Evolutionary conservation across 2,797 vertebrate genomes (phyloP).

Genomic region (Pangasius larnaudii): DNA sequence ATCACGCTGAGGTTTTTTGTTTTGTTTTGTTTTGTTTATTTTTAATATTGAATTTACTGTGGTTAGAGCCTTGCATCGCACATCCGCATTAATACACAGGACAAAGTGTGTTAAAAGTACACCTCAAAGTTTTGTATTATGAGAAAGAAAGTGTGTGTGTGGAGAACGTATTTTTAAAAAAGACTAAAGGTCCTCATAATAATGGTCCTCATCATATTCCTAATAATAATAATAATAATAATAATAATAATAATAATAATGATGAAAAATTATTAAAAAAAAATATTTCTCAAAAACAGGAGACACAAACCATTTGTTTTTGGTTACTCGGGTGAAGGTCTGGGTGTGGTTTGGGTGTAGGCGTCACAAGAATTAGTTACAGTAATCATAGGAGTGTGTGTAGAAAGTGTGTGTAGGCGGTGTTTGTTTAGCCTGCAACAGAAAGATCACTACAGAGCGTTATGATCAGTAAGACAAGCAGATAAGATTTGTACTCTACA

Average conservation of each 20-base stretch:
- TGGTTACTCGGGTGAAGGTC: not conserved
- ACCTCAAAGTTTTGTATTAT: too few species aligned
- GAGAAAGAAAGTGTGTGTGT: not conserved
- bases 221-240: too few species aligned
- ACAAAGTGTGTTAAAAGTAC: not conserved
- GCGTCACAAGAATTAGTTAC: not conserved
- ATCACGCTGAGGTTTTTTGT: too few species aligned
- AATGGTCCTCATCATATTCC: too few species aligned
- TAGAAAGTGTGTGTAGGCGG: not conserved
- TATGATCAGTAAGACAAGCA: not conserved
- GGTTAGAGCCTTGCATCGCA: not conserved
- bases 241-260: too few species aligned
- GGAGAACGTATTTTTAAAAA: not conserved
- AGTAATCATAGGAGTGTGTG: not conserved
- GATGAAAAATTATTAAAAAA: too few species aligned
- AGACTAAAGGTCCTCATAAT: not conserved
- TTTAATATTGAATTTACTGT: not conserved
- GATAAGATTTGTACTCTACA: not conserved
- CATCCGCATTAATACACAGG: too few species aligned
- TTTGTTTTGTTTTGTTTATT: too few species aligned
- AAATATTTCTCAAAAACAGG: not conserved
- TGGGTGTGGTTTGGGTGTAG: not conserved
- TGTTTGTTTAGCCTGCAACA: not conserved
- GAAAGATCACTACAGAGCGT: not conserved
- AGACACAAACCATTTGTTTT: not conserved